phyloP scores from a whole-genome alignment of 2,113 vertebrate species.

The Coracopsis vasa region DNA sequence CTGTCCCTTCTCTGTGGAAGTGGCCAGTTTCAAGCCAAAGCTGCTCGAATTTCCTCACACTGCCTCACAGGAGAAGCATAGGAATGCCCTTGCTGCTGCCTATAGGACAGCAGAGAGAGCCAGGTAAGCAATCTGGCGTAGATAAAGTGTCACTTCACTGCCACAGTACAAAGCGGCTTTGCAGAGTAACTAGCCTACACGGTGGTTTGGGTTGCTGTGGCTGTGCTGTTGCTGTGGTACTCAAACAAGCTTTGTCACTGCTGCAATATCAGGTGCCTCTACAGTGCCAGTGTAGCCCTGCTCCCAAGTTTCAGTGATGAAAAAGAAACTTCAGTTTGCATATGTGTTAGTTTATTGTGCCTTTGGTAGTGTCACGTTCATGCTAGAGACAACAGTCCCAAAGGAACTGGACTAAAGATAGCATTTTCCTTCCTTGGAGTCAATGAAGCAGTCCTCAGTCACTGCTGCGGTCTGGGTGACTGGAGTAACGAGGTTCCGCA shows the following conservation, averaged over 20 bases:
- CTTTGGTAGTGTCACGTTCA: rapidly evolving
- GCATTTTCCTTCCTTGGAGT: not conserved
- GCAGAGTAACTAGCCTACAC: rapidly evolving
- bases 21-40: not conserved
- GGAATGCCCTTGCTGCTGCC: not conserved
- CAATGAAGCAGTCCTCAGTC: not conserved
- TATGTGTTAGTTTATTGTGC: not conserved
- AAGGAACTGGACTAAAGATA: not conserved
- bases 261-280: not conserved
- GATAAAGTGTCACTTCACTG: not conserved
- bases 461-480: not conserved
- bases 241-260: not conserved
- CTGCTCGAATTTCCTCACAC: not conserved
- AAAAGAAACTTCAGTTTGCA: not conserved
- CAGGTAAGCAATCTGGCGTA: not conserved
- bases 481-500: not conserved
- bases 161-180: not conserved
- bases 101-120: not conserved
- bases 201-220: not conserved
- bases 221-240: not conserved
- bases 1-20: not conserved
- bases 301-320: not conserved
- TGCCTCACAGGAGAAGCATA: not conserved
- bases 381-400: not conserved
- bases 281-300: not conserved